These are phyloP conservation scores for Achlya flavicornis DNA, from an alignment of 2,888 invertebrate species.

Conservation along the genomic window DNA sequence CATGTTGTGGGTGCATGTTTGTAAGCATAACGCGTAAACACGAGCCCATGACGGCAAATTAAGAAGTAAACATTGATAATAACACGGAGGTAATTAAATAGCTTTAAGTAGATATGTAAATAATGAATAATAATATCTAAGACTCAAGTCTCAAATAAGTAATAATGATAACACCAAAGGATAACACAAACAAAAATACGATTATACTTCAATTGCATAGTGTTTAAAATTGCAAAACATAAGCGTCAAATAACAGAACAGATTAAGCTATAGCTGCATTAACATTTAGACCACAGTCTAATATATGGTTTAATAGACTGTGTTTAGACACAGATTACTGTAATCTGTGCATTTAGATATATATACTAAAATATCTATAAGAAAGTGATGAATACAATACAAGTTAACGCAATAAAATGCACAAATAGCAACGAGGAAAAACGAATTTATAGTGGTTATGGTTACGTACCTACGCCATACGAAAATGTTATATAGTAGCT, in stretches of 20 bases:
- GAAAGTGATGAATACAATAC: not conserved
- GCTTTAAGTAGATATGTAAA: not conserved
- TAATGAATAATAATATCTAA: not conserved
- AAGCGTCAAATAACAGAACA: not conserved
- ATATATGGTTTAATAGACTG: too few relatives aligned
- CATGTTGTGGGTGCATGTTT: constrained; percentile 9
- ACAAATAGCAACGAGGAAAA: not conserved
- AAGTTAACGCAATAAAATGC: not conserved
- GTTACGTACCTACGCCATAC: too few relatives aligned
- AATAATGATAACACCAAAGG: too few relatives aligned
- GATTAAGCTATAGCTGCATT: not conserved
- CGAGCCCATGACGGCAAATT: not conserved
- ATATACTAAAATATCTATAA: not conserved
- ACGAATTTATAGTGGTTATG: not conserved
- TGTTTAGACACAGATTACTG: too few relatives aligned
- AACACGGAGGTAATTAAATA: not conserved
- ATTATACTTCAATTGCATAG: not conserved
- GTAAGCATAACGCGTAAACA: not conserved
- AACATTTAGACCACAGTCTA: too few relatives aligned
- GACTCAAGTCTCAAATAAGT: not conserved
- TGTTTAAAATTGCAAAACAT: not conserved
- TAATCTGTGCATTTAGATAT: too few relatives aligned
- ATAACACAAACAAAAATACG: too few relatives aligned
- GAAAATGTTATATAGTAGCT: not conserved
- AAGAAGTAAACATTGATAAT: constrained; percentile 1